Conservation (phyloP, 2,797 vertebrate genomes). For the Sebastes oblongus region DNA sequence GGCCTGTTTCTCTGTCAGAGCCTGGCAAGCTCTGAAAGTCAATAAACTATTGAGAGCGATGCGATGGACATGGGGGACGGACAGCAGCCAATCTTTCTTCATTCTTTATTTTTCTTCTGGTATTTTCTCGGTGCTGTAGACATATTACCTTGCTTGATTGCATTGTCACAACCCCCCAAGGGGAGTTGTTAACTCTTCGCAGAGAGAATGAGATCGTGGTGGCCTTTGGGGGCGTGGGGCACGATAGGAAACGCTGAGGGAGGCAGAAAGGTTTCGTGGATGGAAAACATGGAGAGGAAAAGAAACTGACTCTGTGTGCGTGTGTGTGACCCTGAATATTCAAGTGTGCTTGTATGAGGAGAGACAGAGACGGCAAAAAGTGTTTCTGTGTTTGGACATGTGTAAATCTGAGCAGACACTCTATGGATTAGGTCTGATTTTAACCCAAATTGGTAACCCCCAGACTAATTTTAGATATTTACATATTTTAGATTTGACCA, state of each 20-base stretch:
- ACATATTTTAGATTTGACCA: background rate
- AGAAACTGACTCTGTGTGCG: background rate
- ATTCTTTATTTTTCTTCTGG: conserved; percentile 38
- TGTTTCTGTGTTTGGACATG: background rate
- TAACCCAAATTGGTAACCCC: background rate
- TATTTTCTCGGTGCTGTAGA: conserved; percentile 42
- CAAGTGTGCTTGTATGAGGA: background rate
- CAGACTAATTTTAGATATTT: background rate
- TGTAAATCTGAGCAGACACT: background rate
- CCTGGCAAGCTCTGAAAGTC: background rate
- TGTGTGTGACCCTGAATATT: conserved; percentile 2
- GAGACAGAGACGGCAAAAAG: background rate
- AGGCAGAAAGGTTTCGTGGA: conserved; percentile 18
- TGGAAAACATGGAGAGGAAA: background rate
- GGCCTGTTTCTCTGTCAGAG: background rate
- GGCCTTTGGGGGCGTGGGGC: background rate
- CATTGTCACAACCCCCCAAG: conserved; percentile 54
- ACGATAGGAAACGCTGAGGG: conserved; percentile 36
- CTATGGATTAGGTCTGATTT: background rate
- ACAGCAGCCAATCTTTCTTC: conserved; percentile 4
- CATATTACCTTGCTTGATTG: conserved; percentile 62
- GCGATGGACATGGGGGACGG: background rate
- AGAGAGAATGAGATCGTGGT: conserved; percentile 52
- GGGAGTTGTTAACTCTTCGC: conserved; percentile 65
- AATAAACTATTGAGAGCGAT: conserved; percentile 22